phyloP scores from a whole-genome alignment of 2,113 vertebrate species.

The Grantiella picta region DNA sequence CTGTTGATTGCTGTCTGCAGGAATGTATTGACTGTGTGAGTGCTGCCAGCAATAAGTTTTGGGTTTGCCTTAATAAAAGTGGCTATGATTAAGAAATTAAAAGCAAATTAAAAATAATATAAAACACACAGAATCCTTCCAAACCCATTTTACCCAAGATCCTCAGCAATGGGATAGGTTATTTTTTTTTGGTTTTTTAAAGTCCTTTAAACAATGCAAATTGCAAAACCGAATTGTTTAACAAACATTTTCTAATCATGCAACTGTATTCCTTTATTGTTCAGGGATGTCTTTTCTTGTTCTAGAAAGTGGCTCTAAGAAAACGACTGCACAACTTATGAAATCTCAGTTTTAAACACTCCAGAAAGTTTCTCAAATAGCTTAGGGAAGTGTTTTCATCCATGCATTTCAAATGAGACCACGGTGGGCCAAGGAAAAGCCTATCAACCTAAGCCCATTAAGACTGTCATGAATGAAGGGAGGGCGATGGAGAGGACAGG shows the following conservation, averaged over 20 bases:
- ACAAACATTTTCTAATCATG: background rate
- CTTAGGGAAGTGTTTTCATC: background rate
- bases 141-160: background rate
- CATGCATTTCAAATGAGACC: background rate
- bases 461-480: background rate
- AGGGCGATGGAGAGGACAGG: background rate
- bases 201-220: background rate
- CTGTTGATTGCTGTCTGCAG: background rate
- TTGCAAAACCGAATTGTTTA: background rate
- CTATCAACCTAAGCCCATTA: background rate
- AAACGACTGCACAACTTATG: background rate
- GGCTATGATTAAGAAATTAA: background rate
- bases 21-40: background rate
- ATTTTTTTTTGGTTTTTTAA: background rate
- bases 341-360: background rate
- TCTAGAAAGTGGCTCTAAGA: background rate
- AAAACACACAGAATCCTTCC: accelerated
- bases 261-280: background rate
- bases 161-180: background rate
- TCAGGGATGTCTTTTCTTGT: background rate
- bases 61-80: background rate
- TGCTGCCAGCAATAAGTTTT: background rate
- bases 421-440: background rate
- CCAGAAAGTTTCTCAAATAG: background rate
- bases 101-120: background rate